Evolutionary conservation across 2,888 invertebrate genomes (phyloP), one percentile per base, ranked within the genome.

Genomic region (Isoperla grammatica): DNA sequence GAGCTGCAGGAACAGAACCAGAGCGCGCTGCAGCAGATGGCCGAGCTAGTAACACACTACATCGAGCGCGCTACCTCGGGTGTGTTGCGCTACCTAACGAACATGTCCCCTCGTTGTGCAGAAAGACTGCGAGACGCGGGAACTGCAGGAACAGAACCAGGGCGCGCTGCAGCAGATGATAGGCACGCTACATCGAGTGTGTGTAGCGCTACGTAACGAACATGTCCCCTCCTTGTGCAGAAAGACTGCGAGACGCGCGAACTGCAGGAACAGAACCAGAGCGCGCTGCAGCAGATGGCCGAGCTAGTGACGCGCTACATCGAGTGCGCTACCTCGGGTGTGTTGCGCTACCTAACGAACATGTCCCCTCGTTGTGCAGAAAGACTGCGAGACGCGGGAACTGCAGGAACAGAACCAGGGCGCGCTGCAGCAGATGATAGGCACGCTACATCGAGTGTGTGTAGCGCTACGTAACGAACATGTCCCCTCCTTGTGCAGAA

Each of bases 1-100:
- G 82, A 83, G 66, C 66, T 84, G n/a, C 78, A 79, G 68, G 81
- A 82, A 61, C 76, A 79, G 13, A 86, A 85, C 68, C 75, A 75
- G 19, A 72, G 74, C 49, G 79, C 77, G 0, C 69, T 84, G 2
- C 80, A 83, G 66, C 75, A 80, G 49, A 69, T 86, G 11, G 72
- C 77, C 0, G 82, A 83, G 68, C 74, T 84, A 57, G 71, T 71
- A 5, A 71, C 73, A n/a, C 71, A 72, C 35, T 73, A 76, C 43
- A 63, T 75, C 2, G 77, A 76, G 66, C 71, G 72, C 9, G 74
- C n/a, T n/a, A n/a, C 73, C 53, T 69, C 71, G n/a, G 74, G 76
- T 22, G 68, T 76, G 12, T 73, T 72, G 57, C 74, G 74, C 56
- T 70, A 75, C 17, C 59, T 77, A n/a, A n/a, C n/a, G n/a, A n/a